Percentiles rank a stretch among this genome's conserved stretches.
These are phyloP conservation scores for Todus mexicanus DNA, from an alignment of 2,797 vertebrate genomes.

Conservation along the genomic window DNA sequence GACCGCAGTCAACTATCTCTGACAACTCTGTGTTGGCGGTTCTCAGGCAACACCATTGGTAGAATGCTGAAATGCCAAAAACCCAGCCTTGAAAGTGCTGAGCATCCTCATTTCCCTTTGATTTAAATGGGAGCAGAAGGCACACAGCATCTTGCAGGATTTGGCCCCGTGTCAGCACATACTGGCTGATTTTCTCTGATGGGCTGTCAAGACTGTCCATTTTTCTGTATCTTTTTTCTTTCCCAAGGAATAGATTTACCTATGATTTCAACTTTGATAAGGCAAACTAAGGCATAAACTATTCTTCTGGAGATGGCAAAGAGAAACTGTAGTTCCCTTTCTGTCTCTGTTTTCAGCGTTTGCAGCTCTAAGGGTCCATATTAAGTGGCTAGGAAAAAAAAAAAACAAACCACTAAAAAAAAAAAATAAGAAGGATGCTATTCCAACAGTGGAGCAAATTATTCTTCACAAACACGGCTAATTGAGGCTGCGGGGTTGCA, in stretches of 20 bases:
- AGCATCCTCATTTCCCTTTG: not conserved
- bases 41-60: not conserved
- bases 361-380: not conserved
- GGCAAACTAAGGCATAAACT: constrained; percentile 1
- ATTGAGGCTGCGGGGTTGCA: not conserved
- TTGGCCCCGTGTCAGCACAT: not conserved
- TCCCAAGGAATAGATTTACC: not conserved
- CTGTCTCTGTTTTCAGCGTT: not conserved
- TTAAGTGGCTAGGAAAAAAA: not conserved
- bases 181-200: not conserved
- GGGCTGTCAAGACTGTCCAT: not conserved
- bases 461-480: constrained; percentile 28
- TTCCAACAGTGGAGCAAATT: constrained; percentile 33
- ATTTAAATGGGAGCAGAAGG: not conserved
- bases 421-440: not conserved
- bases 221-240: not conserved
- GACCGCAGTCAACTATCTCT: not conserved
- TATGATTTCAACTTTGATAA: not conserved
- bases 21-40: not conserved
- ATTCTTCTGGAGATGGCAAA: not conserved
- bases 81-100: not conserved
- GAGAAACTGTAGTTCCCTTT: not conserved
- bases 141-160: not conserved
- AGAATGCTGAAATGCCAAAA: not conserved
- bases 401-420: not conserved